Conservation (phyloP, 2,113 vertebrate species). For the Cyanistes caeruleus region DNA sequence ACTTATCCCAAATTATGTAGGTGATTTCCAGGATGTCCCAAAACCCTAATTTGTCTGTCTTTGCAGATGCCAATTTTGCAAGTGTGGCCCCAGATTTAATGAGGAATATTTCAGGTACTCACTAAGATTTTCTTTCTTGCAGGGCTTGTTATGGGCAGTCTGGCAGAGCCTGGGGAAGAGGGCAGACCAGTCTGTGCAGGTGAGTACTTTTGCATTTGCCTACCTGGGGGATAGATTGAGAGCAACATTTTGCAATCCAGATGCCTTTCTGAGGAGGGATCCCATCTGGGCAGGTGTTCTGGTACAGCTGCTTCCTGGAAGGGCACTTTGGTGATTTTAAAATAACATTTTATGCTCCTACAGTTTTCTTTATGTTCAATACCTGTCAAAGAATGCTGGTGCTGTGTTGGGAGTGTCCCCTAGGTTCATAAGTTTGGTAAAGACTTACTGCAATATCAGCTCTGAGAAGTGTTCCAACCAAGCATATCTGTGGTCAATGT, state of each 20-base stretch:
- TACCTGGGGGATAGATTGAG: background rate
- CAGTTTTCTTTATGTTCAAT: background rate
- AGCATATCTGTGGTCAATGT: background rate
- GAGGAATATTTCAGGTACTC: background rate
- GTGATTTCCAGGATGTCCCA: background rate
- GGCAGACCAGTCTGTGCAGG: background rate
- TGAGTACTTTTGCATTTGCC: background rate
- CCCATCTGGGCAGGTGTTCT: background rate
- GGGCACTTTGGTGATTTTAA: background rate
- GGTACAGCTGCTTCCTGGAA: background rate
- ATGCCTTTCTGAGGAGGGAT: background rate
- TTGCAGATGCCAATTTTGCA: background rate
- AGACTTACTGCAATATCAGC: background rate
- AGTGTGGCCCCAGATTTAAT: rapidly evolving
- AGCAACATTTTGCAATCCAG: rapidly evolving
- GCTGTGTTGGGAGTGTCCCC: background rate
- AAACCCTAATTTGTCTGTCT: rapidly evolving
- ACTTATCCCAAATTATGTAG: background rate
- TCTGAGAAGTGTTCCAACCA: background rate
- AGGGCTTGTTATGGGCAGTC: background rate
- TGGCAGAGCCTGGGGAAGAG: rapidly evolving
- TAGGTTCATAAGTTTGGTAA: background rate
- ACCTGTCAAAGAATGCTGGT: background rate
- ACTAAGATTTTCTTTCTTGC: background rate
- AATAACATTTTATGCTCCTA: background rate